phyloP scores from a whole-genome alignment of 2,888 invertebrate species.

The Polydrusus cervinus region DNA sequence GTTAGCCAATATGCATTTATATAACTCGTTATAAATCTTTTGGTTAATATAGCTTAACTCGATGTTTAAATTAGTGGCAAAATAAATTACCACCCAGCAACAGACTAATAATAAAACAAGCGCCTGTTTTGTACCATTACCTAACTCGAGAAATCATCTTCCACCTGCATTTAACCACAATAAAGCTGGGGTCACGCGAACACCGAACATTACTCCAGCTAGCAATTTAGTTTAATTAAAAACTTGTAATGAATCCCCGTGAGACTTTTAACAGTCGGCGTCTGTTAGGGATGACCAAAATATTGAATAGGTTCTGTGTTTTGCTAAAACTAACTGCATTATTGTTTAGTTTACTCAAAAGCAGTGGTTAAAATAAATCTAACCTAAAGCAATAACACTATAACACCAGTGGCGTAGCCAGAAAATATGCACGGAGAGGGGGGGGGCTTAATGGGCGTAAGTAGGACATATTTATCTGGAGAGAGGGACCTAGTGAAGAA shows the following conservation, averaged over 20 bases:
- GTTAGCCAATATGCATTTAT: no score
- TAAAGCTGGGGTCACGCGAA: conserved; percentile 50
- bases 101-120: conserved; percentile 6
- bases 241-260: conserved; percentile 66
- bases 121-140: conserved; percentile 16
- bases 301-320: conserved; percentile 37
- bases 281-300: conserved; percentile 36
- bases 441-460: no score
- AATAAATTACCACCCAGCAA: not conserved
- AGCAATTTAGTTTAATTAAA: conserved; percentile 65
- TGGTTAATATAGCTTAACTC: not conserved
- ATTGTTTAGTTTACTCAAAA: not conserved
- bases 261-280: conserved; percentile 57
- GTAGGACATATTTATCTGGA: no score
- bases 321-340: conserved; percentile 18
- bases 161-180: conserved; percentile 47
- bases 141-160: conserved; percentile 40
- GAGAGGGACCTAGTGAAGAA: no score
- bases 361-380: no score
- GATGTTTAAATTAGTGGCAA: not conserved
- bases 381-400: no score
- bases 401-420: no score
- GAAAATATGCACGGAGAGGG: no score
- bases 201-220: conserved; percentile 40
- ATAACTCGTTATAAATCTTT: no score